Evolutionary conservation across 2,888 invertebrate species (phyloP).

Genomic region (Spisula subtruncata): DNA sequence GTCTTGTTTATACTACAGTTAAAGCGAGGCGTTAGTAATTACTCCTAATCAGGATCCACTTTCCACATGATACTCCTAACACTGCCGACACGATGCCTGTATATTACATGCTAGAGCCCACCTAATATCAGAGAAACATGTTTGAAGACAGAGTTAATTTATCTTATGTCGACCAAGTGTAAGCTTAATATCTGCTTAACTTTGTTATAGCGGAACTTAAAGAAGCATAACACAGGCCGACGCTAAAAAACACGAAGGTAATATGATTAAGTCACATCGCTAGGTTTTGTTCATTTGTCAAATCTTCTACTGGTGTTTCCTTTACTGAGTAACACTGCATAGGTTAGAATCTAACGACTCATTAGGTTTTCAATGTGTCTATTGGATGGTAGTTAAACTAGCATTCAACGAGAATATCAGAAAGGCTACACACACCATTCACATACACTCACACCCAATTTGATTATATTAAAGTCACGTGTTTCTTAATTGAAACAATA

Average conservation of each 20-base stretch:
- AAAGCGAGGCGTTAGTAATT: background rate
- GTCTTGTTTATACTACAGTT: background rate
- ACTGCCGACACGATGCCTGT: background rate
- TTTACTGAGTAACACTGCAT: background rate
- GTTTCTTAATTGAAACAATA: no score
- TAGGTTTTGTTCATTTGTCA: slow-evolving; percentile 40
- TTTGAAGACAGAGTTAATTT: slow-evolving; percentile 15
- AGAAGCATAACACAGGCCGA: slow-evolving; percentile 27
- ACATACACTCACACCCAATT: no score
- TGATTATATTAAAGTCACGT: no score
- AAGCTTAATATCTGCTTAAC: slow-evolving; percentile 33
- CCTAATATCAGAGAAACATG: slow-evolving; percentile 10
- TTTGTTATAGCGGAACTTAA: slow-evolving; percentile 24
- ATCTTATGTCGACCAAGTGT: slow-evolving; percentile 24
- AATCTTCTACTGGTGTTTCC: slow-evolving; percentile 29
- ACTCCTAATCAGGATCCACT: background rate
- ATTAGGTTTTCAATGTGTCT: background rate
- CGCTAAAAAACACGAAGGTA: slow-evolving; percentile 21
- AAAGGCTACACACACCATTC: no score
- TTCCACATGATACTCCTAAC: background rate
- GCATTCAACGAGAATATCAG: no score
- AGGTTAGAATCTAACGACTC: background rate
- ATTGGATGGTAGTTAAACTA: background rate
- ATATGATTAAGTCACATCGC: slow-evolving; percentile 35
- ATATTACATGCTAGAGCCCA: background rate